Conservation (phyloP, 2,113 vertebrate genomes). For the Catharus minimus region DNA sequence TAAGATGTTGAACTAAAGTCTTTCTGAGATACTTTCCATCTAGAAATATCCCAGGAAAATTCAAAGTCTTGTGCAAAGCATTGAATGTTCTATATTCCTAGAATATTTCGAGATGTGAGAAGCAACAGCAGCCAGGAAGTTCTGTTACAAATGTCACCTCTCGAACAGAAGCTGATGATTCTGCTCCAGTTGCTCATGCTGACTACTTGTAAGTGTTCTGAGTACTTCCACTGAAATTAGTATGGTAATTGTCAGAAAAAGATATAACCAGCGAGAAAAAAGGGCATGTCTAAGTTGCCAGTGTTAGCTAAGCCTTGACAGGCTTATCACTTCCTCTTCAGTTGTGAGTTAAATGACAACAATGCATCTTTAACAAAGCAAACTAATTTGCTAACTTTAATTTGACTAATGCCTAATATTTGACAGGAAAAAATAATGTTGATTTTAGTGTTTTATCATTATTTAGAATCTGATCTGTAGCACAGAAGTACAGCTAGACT, state of each 20-base stretch:
- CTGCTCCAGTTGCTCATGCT: neutral
- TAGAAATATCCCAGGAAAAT: neutral
- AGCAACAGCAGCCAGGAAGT: neutral
- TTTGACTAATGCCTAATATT: conserved; percentile 6
- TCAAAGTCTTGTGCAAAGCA: neutral
- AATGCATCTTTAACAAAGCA: conserved; percentile 35
- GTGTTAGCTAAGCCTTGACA: conserved; percentile 6
- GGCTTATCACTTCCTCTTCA: conserved; percentile 14
- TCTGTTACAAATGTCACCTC: neutral
- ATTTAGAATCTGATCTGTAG: neutral
- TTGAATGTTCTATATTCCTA: neutral
- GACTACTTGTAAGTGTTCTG: neutral
- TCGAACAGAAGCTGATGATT: neutral
- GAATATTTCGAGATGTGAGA: neutral
- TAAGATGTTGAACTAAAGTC: neutral
- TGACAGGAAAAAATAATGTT: neutral
- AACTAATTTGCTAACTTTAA: conserved; percentile 37
- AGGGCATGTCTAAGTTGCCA: neutral
- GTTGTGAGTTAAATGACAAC: conserved; percentile 19
- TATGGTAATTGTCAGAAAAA: neutral
- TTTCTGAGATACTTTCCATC: neutral
- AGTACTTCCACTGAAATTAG: neutral
- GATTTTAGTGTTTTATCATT: neutral
- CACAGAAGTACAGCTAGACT: neutral
- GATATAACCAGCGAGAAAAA: neutral